A percentile compares a stretch with the other conserved stretches of the same genome.
These are phyloP conservation scores for Drosophila antonietae DNA, from an alignment of 2,888 invertebrate genomes.

Conservation along the genomic window DNA sequence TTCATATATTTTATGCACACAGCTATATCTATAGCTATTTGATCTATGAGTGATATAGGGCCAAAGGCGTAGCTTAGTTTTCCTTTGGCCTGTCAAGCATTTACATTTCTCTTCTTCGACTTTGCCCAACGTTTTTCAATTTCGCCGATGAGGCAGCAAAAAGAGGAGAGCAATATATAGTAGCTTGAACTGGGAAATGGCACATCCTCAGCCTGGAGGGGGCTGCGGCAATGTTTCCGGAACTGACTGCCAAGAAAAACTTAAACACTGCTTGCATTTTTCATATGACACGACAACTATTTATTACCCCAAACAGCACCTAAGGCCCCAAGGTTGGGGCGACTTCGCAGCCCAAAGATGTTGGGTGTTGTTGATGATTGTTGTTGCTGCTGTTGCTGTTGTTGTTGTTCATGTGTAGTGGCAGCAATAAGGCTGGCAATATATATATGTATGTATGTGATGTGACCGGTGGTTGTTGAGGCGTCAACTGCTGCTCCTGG, in stretches of 20 bases:
- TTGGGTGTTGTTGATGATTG: conserved; percentile 24
- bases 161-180: conserved; percentile 21
- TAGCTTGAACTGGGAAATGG: conserved; percentile 41
- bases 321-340: conserved; percentile 33
- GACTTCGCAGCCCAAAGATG: conserved; percentile 47
- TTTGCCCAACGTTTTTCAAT: conserved; percentile 60
- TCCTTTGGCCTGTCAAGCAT: conserved; percentile 33
- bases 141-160: conserved; percentile 71
- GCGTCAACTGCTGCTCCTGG: conserved; percentile 33
- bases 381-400: conserved; percentile 17
- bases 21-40: neutral
- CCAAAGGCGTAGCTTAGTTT: conserved; percentile 4
- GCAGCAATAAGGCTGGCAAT: conserved; percentile 62
- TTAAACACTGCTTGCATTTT: conserved; percentile 78
- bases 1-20: neutral
- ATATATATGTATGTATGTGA: conserved; percentile 22
- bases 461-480: conserved; percentile 55
- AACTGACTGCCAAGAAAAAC: conserved; percentile 52
- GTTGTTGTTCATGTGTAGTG: conserved; percentile 50
- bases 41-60: conserved; percentile 36
- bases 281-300: conserved; percentile 77
- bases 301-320: conserved; percentile 54
- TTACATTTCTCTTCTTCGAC: conserved; percentile 37
- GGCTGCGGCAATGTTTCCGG: conserved; percentile 21
- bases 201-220: conserved; percentile 32